Evolutionary conservation across 2,797 vertebrate genomes (phyloP), one percentile per base, ranked within the genome.

Genomic region (Morelia viridis): DNA sequence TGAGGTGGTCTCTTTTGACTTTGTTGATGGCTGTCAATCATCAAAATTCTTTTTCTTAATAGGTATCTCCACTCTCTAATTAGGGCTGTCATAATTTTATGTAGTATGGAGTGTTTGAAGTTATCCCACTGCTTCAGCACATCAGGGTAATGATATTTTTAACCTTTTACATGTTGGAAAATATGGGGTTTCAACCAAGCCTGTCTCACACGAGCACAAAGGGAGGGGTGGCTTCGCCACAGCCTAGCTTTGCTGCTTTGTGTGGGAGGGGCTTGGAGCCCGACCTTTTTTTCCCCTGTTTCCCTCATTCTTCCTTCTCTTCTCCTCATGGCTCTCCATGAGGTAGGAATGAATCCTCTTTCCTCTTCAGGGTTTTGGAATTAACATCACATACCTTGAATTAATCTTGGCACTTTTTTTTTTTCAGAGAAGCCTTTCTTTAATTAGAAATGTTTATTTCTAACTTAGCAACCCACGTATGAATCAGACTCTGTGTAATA

Each of bases 1-100:
- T 95, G 94, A 95, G 85, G 91, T 83, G 24, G 64, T 95, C 91
- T 96, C 95, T 95, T 96, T 95, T 94, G 89, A 95, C 94, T 95
- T 96, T 93, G 68, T 89, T 94, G 80, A 95, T 95, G 92, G 90
- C 92, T 94, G 90, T 89, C 94, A 96, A 94, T 93, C 89, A 80
- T 89, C 89, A 6, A 7, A 89, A 93, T 93, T 95, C 53, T 94
- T 94, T 68, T 87, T 90, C n/a, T 92, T 95, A 96, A 95, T 93
- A 46, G 95, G 93, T 56, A 64, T 85, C 85, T 95, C 64, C 91
- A 0, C 91, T 92, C 31, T 93, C 94, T 95, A 93, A 87, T 92
- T 95, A 41, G 11, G 80, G 93, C 22, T 93, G 93, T 95, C 71
- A 64, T 85, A 17, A 90, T 0, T 93, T 41, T 2, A 17, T 87